A percentile compares a stretch with the other conserved stretches of the same genome.
Evolutionary conservation across 2,113 vertebrate species (phyloP).

Genomic region (Manacus vitellinus): DNA sequence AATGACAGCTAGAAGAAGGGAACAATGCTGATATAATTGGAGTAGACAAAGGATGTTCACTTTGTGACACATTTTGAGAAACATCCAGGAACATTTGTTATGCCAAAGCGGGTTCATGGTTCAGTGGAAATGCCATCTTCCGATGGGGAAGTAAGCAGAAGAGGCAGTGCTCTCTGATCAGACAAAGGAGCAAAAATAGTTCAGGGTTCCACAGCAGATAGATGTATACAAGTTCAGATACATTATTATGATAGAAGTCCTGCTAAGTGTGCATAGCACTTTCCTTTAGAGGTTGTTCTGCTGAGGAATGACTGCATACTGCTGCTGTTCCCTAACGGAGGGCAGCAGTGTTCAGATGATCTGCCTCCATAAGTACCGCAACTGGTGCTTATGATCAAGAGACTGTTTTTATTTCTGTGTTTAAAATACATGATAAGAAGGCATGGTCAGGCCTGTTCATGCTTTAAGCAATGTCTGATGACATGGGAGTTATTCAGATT

Average conservation of each 20-base stretch:
- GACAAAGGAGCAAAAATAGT: slow-evolving; percentile 27
- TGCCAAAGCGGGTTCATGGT: slow-evolving; percentile 61
- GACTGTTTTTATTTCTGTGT: background rate
- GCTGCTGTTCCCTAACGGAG: background rate
- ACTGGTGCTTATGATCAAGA: background rate
- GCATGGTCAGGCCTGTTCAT: background rate
- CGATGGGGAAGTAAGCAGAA: slow-evolving; percentile 3
- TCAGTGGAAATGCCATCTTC: slow-evolving; percentile 70
- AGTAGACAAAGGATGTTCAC: slow-evolving; percentile 63
- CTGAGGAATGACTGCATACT: background rate
- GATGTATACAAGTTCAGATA: background rate
- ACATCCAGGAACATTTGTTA: slow-evolving; percentile 61
- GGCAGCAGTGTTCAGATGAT: background rate
- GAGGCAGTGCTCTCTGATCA: background rate
- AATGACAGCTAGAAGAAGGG: slow-evolving; percentile 60
- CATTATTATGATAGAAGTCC: background rate
- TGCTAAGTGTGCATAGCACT: background rate
- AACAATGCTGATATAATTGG: slow-evolving; percentile 58
- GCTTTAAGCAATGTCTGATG: background rate
- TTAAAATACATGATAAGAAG: background rate
- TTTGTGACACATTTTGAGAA: slow-evolving; percentile 70
- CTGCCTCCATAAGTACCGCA: background rate
- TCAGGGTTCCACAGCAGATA: background rate
- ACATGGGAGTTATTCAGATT: background rate
- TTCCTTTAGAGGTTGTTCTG: background rate